phyloP scores from a whole-genome alignment of 2,113 vertebrate species.

The Phyllostomus discolor region DNA sequence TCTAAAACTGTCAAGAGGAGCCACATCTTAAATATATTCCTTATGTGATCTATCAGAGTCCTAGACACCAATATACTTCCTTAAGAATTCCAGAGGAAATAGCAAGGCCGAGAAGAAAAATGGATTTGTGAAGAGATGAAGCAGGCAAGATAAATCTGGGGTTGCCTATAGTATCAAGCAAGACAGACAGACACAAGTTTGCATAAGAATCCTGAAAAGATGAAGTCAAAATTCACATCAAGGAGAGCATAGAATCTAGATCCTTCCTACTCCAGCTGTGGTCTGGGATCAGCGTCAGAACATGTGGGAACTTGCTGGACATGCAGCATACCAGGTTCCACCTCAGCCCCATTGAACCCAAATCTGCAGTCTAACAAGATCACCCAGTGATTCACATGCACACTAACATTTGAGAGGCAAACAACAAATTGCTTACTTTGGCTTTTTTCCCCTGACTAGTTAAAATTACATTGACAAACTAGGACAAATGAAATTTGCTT shows the following conservation, averaged over 20 bases:
- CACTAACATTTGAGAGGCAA: neutral
- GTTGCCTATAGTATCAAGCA: neutral
- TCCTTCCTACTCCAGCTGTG: neutral
- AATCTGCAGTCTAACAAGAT: neutral
- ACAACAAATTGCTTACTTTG: neutral
- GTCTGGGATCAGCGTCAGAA: neutral
- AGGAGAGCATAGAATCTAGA: neutral
- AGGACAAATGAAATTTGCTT: conserved; percentile 9
- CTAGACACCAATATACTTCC: neutral
- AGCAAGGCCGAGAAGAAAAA: neutral
- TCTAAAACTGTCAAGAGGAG: neutral
- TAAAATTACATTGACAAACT: conserved; percentile 26
- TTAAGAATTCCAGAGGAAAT: neutral
- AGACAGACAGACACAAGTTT: neutral
- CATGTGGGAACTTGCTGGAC: neutral
- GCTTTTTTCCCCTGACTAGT: neutral
- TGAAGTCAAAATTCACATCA: neutral
- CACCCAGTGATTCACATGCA: neutral
- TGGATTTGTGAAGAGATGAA: neutral
- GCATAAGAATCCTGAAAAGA: neutral
- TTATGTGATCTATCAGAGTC: neutral
- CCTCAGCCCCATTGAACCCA: neutral
- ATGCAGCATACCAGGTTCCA: neutral
- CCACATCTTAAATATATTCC: neutral
- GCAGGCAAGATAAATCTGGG: neutral